Evolutionary conservation across 2,797 vertebrate species (phyloP).

Genomic region (Lagodon rhomboides): DNA sequence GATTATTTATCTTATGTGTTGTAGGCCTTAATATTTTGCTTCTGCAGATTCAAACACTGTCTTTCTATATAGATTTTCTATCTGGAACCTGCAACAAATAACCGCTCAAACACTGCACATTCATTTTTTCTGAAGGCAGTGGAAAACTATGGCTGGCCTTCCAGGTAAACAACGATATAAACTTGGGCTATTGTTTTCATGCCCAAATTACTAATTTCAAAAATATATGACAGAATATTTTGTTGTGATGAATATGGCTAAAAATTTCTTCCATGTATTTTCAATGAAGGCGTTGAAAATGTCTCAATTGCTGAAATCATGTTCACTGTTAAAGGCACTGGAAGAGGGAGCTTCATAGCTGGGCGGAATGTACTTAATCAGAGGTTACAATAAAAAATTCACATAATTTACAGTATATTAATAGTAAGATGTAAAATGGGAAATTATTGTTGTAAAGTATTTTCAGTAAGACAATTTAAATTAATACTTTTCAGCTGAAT

Average conservation of each 20-base stretch:
- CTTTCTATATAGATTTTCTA: constrained; percentile 39
- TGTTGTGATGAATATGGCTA: constrained; percentile 6
- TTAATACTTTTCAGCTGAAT: constrained; percentile 7
- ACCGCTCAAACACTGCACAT: constrained; percentile 31
- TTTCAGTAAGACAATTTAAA: not conserved
- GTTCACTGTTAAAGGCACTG: constrained; percentile 43
- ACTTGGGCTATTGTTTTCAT: not conserved
- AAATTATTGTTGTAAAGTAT: not conserved
- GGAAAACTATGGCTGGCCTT: constrained; percentile 40
- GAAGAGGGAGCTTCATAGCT: too few relatives aligned
- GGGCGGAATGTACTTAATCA: constrained; percentile 19
- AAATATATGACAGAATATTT: not conserved
- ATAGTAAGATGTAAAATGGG: not conserved
- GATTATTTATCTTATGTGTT: too few relatives aligned
- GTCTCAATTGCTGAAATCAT: constrained; percentile 36
- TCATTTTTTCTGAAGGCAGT: constrained; percentile 42
- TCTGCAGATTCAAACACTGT: constrained; percentile 14
- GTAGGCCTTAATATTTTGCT: too few relatives aligned
- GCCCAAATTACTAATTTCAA: constrained; percentile 5
- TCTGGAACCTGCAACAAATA: constrained; percentile 44
- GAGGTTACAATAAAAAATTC: constrained; percentile 14
- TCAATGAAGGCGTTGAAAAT: constrained; percentile 43
- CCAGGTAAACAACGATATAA: constrained; percentile 14
- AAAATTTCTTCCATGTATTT: constrained; percentile 1
- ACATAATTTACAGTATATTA: not conserved